Conservation (phyloP, 2,113 vertebrate species). For the Elephantulus edwardii region DNA sequence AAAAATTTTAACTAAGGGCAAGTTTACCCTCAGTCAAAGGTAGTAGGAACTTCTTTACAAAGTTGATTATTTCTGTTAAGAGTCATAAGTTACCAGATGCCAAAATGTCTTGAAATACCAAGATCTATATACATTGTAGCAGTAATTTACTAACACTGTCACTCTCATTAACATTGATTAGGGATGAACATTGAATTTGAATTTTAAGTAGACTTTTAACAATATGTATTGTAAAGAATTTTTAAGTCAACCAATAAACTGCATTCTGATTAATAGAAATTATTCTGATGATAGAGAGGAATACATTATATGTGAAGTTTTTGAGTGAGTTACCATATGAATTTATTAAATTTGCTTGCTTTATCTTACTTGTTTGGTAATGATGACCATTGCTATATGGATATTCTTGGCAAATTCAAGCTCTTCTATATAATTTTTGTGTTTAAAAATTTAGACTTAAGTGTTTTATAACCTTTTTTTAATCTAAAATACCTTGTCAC, state of each 20-base stretch:
- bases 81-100: neutral
- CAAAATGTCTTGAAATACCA: neutral
- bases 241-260: no score
- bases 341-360: neutral
- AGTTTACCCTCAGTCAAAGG: neutral
- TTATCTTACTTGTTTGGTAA: neutral
- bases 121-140: neutral
- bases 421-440: neutral
- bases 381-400: neutral
- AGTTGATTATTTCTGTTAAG: neutral
- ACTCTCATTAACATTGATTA: neutral
- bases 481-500: no score
- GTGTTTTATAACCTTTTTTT: no score
- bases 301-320: no score
- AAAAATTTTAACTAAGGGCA: neutral
- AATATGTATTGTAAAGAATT: no score
- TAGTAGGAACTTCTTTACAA: neutral
- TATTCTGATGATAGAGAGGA: no score
- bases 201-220: no score
- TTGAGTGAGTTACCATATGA: neutral
- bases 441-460: slow-evolving; percentile 10
- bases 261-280: no score
- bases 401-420: neutral
- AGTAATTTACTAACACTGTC: slow-evolving; percentile 2
- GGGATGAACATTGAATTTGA: neutral